Base-by-base conservation (phyloP, 2,888 invertebrate species). In the Xestobium rufovillosum region DNA sequence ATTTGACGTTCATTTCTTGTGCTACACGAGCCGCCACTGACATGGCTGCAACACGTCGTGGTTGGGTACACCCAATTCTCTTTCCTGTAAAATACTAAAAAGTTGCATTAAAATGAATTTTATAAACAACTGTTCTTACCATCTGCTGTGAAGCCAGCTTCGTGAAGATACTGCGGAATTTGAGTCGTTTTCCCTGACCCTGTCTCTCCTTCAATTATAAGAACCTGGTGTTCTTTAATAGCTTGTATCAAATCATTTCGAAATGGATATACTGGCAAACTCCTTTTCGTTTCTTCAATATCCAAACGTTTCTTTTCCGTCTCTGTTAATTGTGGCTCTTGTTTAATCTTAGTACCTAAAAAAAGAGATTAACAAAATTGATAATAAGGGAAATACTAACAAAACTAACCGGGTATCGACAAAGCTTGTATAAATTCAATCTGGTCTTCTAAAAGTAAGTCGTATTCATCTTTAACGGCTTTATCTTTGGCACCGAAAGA, bases 141-240 rank as follows among this genome's bases (percentile, higher is more conserved):
- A 57, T 83, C 80, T 33, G 76, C 68, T 1, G 87, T 85, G 55
- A 84, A 91, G 2, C 90, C 97, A 30, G 94, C 86, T 60, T 98
- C 95, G 61, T 94, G 82, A 6, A 98, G 72, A 67, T 97, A 97
- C 65, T 98, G 97, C 0, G 97, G 97, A 50, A 98, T 90, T 71
- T 98, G 97, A 4, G 98, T 98, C 0, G 97, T 98, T 75, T 98
- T 98, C 3, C 97, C 97, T 8, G 94, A 95, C 0, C 98, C 98
- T 3, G 97, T 98, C 70, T 97, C 96, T 36, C 98, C 98, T 70
- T 95, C 95, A 43, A 97, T 89, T 51, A 97, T 96, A 14, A 97
- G 69, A 55, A 79, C 76, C 68, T 90, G 89, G 66, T 89, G 84
- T 45, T 86, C 82, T 55, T 70, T 76, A n/a, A 99, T 86, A 8